Evolutionary conservation across 2,888 invertebrate species (phyloP).

Genomic region (Pilophorus perplexus): DNA sequence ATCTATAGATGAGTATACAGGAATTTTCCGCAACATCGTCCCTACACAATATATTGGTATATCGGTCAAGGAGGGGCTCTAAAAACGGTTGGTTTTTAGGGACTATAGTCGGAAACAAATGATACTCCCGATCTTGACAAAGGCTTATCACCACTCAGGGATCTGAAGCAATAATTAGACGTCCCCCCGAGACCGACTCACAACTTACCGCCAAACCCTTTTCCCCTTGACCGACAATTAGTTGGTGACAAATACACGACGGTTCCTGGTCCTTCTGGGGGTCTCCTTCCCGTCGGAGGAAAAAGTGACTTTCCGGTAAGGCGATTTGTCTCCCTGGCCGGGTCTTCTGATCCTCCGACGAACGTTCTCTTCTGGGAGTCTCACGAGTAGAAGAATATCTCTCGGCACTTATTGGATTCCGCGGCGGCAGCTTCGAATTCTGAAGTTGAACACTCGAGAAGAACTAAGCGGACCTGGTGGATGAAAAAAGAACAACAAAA

Average conservation of each 20-base stretch:
- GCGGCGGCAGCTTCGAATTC: too few relatives aligned
- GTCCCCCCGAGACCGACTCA: neutral
- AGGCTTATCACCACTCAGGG: conserved; percentile 9
- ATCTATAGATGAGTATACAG: too few relatives aligned
- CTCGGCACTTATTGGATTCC: conserved; percentile 20
- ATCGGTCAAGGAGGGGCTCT: too few relatives aligned
- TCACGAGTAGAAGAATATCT: conserved; percentile 10
- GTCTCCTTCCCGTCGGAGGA: neutral
- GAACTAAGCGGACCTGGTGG: too few relatives aligned
- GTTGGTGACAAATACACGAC: conserved; percentile 28
- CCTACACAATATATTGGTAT: too few relatives aligned
- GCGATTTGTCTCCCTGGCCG: conserved; percentile 10
- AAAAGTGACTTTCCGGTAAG: neutral
- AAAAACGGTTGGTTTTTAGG: too few relatives aligned
- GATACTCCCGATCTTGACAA: too few relatives aligned
- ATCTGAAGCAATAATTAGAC: conserved; percentile 29
- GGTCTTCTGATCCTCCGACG: conserved; percentile 8
- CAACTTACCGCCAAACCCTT: conserved; percentile 11
- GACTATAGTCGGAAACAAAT: too few relatives aligned
- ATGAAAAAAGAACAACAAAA: too few relatives aligned
- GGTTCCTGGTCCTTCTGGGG: neutral
- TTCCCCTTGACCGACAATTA: conserved; percentile 32
- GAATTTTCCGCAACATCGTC: too few relatives aligned
- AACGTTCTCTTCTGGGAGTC: neutral
- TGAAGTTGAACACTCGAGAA: too few relatives aligned